phyloP scores from a whole-genome alignment of 1,140 invertebrate genomes.

The Drosophila virilis region DNA sequence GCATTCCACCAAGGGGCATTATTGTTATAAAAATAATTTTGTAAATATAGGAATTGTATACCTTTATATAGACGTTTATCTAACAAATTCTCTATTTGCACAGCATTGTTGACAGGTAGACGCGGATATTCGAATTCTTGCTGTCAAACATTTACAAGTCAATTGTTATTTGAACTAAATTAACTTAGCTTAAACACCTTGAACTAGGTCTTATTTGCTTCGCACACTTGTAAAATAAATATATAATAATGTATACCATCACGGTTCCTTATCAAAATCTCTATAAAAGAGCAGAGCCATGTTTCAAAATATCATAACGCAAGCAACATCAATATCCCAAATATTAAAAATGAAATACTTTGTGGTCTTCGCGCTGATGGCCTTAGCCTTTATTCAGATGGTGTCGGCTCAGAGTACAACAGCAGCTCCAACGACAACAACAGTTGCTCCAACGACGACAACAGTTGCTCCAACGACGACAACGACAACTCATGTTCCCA shows the following conservation, averaged over 20 bases:
- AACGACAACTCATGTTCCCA: too few species aligned
- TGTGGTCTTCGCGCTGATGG: neutral
- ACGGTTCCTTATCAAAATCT: neutral
- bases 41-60: too few species aligned
- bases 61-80: too few species aligned
- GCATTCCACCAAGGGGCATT: too few species aligned
- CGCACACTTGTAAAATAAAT: slow-evolving; percentile 19
- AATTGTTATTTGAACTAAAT: neutral
- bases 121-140: too few species aligned
- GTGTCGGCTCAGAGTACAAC: too few species aligned
- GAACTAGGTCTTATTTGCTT: neutral
- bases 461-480: too few species aligned
- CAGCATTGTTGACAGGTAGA: too few species aligned
- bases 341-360: slow-evolving; percentile 20
- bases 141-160: neutral
- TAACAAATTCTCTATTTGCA: too few species aligned
- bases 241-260: neutral
- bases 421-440: too few species aligned
- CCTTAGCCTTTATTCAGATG: neutral
- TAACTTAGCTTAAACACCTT: neutral
- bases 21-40: too few species aligned
- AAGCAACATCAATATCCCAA: neutral
- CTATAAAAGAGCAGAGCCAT: slow-evolving; percentile 7
- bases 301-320: slow-evolving; percentile 10
- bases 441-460: too few species aligned